These are phyloP conservation scores for Smithornis capensis DNA, from an alignment of 2,113 vertebrate genomes.

Conservation along the genomic window DNA sequence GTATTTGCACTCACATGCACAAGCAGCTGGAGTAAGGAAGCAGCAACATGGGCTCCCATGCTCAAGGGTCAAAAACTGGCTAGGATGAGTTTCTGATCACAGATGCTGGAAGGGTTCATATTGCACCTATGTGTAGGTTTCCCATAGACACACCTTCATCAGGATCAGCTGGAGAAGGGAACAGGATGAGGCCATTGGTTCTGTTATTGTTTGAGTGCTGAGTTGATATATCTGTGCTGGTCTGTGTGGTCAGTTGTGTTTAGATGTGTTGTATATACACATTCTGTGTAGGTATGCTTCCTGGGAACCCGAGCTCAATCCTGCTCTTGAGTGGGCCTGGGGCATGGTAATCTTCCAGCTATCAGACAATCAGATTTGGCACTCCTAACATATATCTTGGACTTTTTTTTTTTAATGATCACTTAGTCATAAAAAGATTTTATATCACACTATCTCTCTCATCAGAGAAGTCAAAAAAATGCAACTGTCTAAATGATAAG, in stretches of 20 bases:
- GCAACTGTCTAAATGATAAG: neutral
- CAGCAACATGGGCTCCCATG: neutral
- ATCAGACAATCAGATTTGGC: neutral
- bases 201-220: neutral
- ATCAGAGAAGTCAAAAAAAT: neutral
- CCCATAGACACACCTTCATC: neutral
- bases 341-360: neutral
- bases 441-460: neutral
- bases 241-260: neutral
- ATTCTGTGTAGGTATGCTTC: neutral
- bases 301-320: neutral
- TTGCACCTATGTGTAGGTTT: fast-evolving
- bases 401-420: neutral
- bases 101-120: neutral
- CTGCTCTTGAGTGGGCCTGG: neutral
- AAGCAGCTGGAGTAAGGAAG: neutral
- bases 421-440: neutral
- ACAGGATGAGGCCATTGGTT: neutral
- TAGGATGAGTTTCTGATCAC: neutral
- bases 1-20: neutral
- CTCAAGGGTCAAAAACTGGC: neutral
- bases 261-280: neutral
- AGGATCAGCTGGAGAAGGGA: neutral
- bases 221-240: neutral
- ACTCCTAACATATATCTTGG: neutral